These are phyloP conservation scores for Nineta flava DNA, from an alignment of 2,888 invertebrate species.

Conservation along the genomic window DNA sequence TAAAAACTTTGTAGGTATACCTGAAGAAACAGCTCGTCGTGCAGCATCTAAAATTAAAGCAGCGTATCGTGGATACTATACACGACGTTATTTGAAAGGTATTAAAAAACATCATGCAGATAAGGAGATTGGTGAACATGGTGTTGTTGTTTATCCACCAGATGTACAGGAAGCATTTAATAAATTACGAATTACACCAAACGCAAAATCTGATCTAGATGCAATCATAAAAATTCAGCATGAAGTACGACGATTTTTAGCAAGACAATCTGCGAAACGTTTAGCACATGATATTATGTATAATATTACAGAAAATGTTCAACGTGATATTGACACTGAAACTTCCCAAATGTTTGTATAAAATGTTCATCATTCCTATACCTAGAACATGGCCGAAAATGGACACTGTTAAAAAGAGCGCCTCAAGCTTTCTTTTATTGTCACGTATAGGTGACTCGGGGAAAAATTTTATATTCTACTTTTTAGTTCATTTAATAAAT, in stretches of 20 bases:
- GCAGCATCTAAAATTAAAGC: slow-evolving; percentile 14
- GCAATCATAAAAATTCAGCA: neutral
- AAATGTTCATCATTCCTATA: too few relatives aligned
- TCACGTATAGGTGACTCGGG: too few relatives aligned
- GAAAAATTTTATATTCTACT: too few relatives aligned
- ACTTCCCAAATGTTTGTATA: too few relatives aligned
- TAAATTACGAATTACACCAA: neutral
- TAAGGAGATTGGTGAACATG: neutral
- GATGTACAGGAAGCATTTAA: neutral
- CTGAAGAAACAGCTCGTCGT: neutral
- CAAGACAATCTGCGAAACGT: neutral
- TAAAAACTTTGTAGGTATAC: neutral
- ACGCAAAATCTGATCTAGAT: neutral
- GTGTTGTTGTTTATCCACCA: neutral
- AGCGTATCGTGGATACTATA: slow-evolving; percentile 28
- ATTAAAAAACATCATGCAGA: too few relatives aligned
- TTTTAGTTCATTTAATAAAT: too few relatives aligned
- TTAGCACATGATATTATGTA: neutral
- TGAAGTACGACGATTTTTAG: neutral
- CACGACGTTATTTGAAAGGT: slow-evolving; percentile 13
- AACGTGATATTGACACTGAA: too few relatives aligned
- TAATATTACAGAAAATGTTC: neutral
- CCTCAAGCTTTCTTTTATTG: too few relatives aligned
- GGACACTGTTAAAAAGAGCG: too few relatives aligned
- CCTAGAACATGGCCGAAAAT: too few relatives aligned